Percentiles rank a stretch among this genome's conserved stretches.
Evolutionary conservation across 2,888 invertebrate genomes (phyloP).

Genomic region (Hanleya hanleyi): DNA sequence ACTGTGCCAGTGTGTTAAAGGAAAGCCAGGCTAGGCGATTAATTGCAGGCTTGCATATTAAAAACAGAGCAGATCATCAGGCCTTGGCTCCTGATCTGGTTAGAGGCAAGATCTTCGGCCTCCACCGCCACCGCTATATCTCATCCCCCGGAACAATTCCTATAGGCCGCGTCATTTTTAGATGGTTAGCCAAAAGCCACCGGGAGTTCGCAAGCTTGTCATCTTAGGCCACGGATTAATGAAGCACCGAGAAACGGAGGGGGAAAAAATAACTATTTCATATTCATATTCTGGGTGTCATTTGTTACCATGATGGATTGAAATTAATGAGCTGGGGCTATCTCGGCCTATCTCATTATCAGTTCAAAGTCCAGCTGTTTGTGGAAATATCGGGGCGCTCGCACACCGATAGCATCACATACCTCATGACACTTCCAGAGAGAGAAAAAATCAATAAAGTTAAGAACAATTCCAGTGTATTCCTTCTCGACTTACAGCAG

Average conservation of each 20-base stretch:
- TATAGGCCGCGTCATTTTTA: neutral
- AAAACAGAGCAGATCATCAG: too few relatives aligned
- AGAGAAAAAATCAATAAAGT: slow-evolving; percentile 7
- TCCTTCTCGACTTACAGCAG: neutral
- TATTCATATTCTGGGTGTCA: slow-evolving; percentile 9
- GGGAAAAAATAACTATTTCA: neutral
- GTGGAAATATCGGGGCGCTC: slow-evolving; percentile 8
- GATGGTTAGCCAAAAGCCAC: neutral
- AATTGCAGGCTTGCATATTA: slow-evolving; percentile 4
- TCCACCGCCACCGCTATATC: too few relatives aligned
- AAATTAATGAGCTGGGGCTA: slow-evolving; percentile 3
- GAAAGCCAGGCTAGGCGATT: neutral
- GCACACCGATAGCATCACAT: neutral
- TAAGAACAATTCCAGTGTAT: slow-evolving; percentile 12
- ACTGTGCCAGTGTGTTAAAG: neutral
- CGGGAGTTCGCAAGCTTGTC: neutral
- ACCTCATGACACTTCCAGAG: slow-evolving; percentile 8
- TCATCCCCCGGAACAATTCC: too few relatives aligned
- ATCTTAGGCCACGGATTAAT: slow-evolving; percentile 5
- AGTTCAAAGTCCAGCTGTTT: slow-evolving; percentile 11
- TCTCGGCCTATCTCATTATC: neutral
- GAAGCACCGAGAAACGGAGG: neutral
- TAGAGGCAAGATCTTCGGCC: neutral
- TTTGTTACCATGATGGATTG: slow-evolving; percentile 8
- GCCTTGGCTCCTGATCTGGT: too few relatives aligned